Conservation (phyloP, 35 echinoderm and acorn worm genomes). For the Lytechinus pictus region DNA sequence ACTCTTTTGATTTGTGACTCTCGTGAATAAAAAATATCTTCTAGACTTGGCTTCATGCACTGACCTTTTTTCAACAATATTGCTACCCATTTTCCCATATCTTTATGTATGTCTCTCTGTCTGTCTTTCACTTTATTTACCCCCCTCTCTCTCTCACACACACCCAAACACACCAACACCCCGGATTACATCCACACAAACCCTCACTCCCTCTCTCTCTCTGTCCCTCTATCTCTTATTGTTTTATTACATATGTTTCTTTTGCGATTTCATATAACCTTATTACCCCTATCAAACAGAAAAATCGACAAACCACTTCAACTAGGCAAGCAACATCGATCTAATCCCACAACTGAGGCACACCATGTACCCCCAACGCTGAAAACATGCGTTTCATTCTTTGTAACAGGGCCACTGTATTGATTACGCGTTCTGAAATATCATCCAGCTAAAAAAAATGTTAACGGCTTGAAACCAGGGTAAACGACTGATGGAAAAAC, state of each 20-base stretch:
- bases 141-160: too few species aligned
- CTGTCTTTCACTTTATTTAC: too few species aligned
- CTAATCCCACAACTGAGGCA: background rate
- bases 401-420: background rate
- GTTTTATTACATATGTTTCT: background rate
- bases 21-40: too few species aligned
- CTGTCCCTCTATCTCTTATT: too few species aligned
- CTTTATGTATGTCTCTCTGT: too few species aligned
- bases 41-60: too few species aligned
- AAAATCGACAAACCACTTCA: background rate
- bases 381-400: background rate
- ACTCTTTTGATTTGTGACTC: too few species aligned
- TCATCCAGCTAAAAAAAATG: background rate
- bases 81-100: too few species aligned
- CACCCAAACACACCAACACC: too few species aligned
- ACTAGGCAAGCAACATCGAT: background rate
- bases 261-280: background rate
- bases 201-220: too few species aligned
- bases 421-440: background rate
- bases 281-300: background rate
- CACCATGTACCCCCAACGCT: background rate
- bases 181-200: too few species aligned
- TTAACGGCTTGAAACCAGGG: background rate
- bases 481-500: background rate
- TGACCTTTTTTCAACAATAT: too few species aligned